Evolutionary conservation across 2,888 invertebrate genomes (phyloP).

Genomic region (Apotomis betuletana): DNA sequence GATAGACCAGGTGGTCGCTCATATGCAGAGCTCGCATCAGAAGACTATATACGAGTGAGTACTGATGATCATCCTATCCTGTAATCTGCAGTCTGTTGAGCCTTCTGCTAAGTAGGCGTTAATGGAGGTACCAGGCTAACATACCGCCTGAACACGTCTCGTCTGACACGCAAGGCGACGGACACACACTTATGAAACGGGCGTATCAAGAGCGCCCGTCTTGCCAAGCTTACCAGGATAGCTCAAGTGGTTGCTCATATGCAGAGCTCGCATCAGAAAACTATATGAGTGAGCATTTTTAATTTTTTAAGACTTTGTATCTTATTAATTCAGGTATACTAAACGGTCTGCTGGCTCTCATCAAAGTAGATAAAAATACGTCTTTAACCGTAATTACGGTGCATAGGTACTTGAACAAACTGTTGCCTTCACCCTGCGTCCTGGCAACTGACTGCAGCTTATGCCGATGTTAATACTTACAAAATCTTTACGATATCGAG

Average conservation of each 20-base stretch:
- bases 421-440: no score
- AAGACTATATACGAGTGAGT: constrained; percentile 92
- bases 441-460: no score
- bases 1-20: constrained; percentile 89
- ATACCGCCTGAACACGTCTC: constrained; percentile 81
- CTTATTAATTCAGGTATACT: no score
- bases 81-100: no score
- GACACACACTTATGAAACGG: constrained; percentile 89
- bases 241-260: constrained; percentile 86
- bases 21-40: constrained; percentile 94
- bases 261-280: constrained; percentile 93
- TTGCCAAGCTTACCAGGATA: constrained; percentile 82
- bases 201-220: constrained; percentile 86
- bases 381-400: no score
- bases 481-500: no score
- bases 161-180: constrained; percentile 87
- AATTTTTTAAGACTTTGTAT: no score
- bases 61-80: no score
- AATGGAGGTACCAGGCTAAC: constrained; percentile 85
- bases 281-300: constrained; percentile 86
- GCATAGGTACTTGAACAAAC: no score
- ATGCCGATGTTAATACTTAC: no score
- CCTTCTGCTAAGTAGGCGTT: constrained; percentile 80
- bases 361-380: no score
- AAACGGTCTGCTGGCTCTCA: no score